Percentiles rank a stretch among this genome's conserved stretches.
Evolutionary conservation across 53 echinoderm and acorn worm species (phyloP).

Genomic region (Patiria pectinifera): DNA sequence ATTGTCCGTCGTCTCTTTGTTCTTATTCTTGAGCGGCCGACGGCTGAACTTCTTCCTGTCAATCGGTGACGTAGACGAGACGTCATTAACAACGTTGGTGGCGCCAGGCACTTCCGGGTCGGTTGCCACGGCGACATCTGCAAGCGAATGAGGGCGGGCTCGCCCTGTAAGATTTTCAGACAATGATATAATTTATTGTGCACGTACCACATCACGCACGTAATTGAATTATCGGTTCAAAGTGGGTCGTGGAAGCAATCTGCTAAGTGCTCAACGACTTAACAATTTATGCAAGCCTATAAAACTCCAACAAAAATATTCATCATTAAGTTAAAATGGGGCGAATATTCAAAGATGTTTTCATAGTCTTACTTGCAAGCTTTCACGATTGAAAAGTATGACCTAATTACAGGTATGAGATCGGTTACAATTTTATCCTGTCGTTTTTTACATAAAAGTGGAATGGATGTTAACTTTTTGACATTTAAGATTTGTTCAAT

Average conservation of each 20-base stretch:
- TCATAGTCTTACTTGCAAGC: not conserved
- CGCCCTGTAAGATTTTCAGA: conserved; percentile 52
- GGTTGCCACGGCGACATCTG: conserved; percentile 55
- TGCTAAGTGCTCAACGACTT: too few species aligned
- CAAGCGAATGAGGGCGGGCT: conserved; percentile 63
- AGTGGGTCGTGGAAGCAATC: too few species aligned
- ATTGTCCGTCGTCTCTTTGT: conserved; percentile 29
- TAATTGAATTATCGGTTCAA: too few species aligned
- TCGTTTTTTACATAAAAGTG: too few species aligned
- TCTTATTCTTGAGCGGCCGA: conserved; percentile 23
- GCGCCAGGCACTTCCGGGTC: conserved; percentile 50
- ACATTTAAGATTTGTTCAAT: too few species aligned
- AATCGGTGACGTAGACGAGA: conserved; percentile 12
- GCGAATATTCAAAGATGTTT: not conserved
- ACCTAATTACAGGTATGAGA: not conserved
- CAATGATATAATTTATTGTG: not conserved
- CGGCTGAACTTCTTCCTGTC: conserved; percentile 51
- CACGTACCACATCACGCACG: not conserved
- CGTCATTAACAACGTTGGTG: conserved; percentile 41
- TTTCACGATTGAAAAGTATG: not conserved
- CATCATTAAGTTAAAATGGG: too few species aligned
- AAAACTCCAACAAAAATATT: too few species aligned
- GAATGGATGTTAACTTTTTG: too few species aligned
- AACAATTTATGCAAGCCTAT: too few species aligned
- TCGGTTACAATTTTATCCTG: too few species aligned